phyloP scores from a whole-genome alignment of 2,888 invertebrate species.

The Eupeodes latifasciatus region DNA sequence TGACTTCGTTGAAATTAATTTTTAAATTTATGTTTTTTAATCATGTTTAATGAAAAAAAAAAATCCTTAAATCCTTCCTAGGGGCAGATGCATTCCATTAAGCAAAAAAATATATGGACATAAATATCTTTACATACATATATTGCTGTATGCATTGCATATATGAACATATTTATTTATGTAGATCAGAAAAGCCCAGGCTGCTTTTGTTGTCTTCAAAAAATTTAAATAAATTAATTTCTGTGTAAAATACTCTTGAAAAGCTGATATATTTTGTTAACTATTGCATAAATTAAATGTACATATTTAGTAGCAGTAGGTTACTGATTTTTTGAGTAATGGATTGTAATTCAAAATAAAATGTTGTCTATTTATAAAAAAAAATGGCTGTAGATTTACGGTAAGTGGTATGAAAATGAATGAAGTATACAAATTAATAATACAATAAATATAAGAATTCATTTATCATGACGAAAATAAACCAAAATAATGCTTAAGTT shows the following conservation, averaged over 20 bases:
- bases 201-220: not conserved
- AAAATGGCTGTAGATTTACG: not conserved
- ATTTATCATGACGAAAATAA: constrained; percentile 25
- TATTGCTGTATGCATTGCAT: too few species aligned
- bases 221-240: constrained; percentile 11
- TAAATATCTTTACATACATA: too few species aligned
- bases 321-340: constrained; percentile 30
- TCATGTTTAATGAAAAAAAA: not conserved
- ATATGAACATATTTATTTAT: not conserved
- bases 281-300: not conserved
- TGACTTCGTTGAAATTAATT: constrained; percentile 11
- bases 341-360: constrained; percentile 31
- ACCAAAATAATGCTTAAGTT: constrained; percentile 18
- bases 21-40: constrained; percentile 19
- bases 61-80: not conserved
- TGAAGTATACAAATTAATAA: not conserved
- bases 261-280: constrained; percentile 2
- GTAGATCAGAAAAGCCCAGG: not conserved
- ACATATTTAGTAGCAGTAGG: not conserved
- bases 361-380: constrained; percentile 34
- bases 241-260: not conserved
- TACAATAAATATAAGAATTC: constrained; percentile 18
- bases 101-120: not conserved
- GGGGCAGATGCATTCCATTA: not conserved
- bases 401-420: constrained; percentile 9